Evolutionary conservation across 1,140 invertebrate species (phyloP), one percentile per base, ranked within the genome.

Genomic region (Goniozus legneri): DNA sequence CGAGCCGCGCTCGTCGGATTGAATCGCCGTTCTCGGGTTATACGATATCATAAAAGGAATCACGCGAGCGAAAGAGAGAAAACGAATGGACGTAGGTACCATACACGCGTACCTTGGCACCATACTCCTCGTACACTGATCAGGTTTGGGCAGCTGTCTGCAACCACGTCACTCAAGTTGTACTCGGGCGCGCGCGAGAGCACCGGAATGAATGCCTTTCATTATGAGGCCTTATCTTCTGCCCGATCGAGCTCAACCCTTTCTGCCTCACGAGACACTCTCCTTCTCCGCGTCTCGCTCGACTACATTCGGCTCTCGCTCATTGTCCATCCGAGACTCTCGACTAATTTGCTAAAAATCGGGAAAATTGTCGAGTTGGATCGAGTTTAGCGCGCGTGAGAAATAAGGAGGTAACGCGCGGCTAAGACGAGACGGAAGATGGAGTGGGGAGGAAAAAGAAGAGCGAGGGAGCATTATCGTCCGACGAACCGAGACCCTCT

Each of bases 91-190:
- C 52, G 62, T 57, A 64, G 56, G 60, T 54, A 65, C 45, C 24
- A n/a, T 16, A 47, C 38, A 33, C 31, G 34, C 47, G 32, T 34
- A 45, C 38, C 44, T 37, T 34, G 44, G 8, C 8, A 10, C 1
- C n/a, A 30, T 30, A 30, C 2, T 10, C 27, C 1, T 1, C 1
- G n/a, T 3, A n/a, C 50, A 67, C 44, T 61, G 69, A 69, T 71
- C 66, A 73, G 66, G 65, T 75, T 73, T 73, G 65, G 71, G 70
- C 71, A 75, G 70, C 72, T 75, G 72, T 75, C 72, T 69, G 60
- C 69, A 67, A 64, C 60, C 67, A 69, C 73, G 73, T 75, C 71
- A 72, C 70, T 73, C 71, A 69, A 67, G 58, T 69, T 71, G 66
- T 70, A 56, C 56, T 68, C 65, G 65, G 66, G 35, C 52, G 63